phyloP scores from a whole-genome alignment of 2,888 invertebrate genomes.

The Ethmia dodecea region DNA sequence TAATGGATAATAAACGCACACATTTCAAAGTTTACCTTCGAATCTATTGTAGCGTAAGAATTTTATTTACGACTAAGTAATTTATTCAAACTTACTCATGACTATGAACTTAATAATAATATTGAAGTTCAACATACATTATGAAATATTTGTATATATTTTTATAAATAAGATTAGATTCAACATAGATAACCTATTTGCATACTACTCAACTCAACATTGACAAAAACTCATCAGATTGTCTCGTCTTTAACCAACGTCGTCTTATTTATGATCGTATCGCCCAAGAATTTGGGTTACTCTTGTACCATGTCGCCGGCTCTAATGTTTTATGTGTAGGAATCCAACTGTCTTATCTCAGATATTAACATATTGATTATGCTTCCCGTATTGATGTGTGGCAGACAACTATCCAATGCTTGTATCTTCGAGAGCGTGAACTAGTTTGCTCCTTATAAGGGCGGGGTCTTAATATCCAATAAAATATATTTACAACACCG shows the following conservation, averaged over 20 bases:
- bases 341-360: constrained; percentile 65
- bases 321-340: constrained; percentile 53
- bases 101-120: too few relatives aligned
- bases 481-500: constrained; percentile 48
- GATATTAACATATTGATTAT: constrained; percentile 74
- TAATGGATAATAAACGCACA: too few relatives aligned
- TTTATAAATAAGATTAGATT: constrained; percentile 3
- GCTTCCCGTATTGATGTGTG: constrained; percentile 63
- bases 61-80: too few relatives aligned
- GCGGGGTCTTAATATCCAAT: constrained; percentile 27
- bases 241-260: constrained; percentile 35
- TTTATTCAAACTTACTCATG: too few relatives aligned
- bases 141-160: too few relatives aligned
- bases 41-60: too few relatives aligned
- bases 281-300: constrained; percentile 55
- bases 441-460: too few relatives aligned
- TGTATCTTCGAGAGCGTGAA: constrained; percentile 29
- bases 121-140: too few relatives aligned
- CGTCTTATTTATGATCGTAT: constrained; percentile 59
- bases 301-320: constrained; percentile 53
- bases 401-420: constrained; percentile 37
- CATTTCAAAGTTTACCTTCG: too few relatives aligned
- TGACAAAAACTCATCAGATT: constrained; percentile 45
- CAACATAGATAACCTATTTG: constrained; percentile 27
- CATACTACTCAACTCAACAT: constrained; percentile 39